A percentile compares a stretch with the other conserved stretches of the same genome.
phyloP scores from a whole-genome alignment of 2,797 vertebrate species.

The Myiotriccus ornatus region DNA sequence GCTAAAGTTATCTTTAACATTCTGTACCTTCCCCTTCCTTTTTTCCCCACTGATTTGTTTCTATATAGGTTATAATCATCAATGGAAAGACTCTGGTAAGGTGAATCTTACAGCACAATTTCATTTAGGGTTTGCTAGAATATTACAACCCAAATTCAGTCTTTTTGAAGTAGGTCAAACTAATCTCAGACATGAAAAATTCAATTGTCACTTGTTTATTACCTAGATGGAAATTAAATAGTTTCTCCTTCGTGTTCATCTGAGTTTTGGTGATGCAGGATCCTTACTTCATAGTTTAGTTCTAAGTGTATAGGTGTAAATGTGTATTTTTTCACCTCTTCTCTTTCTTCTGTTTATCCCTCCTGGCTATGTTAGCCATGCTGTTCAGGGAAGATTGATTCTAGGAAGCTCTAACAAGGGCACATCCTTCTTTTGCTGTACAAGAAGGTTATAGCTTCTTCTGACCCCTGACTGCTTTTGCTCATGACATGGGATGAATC shows the following conservation, averaged over 20 bases:
- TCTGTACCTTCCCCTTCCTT: background rate
- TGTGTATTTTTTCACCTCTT: background rate
- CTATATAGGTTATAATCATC: background rate
- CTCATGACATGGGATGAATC: background rate
- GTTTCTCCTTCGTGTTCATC: background rate
- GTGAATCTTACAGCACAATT: background rate
- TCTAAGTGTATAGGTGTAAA: background rate
- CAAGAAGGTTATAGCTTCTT: slow-evolving; percentile 2
- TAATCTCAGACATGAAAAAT: background rate
- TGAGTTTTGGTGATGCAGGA: background rate
- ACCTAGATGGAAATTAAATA: background rate
- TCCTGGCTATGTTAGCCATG: background rate
- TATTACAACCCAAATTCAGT: background rate
- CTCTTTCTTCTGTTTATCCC: background rate
- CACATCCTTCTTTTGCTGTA: background rate
- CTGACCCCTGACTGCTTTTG: slow-evolving; percentile 15
- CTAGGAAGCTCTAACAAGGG: slow-evolving; percentile 12
- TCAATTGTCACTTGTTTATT: background rate
- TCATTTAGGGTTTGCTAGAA: background rate
- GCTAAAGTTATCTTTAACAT: background rate
- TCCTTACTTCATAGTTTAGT: background rate
- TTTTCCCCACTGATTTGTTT: background rate
- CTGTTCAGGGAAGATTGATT: slow-evolving; percentile 38
- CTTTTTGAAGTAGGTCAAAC: background rate
- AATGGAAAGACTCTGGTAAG: background rate